These are phyloP conservation scores for Cettia cetti DNA, from an alignment of 2,113 vertebrate genomes.

Conservation along the genomic window DNA sequence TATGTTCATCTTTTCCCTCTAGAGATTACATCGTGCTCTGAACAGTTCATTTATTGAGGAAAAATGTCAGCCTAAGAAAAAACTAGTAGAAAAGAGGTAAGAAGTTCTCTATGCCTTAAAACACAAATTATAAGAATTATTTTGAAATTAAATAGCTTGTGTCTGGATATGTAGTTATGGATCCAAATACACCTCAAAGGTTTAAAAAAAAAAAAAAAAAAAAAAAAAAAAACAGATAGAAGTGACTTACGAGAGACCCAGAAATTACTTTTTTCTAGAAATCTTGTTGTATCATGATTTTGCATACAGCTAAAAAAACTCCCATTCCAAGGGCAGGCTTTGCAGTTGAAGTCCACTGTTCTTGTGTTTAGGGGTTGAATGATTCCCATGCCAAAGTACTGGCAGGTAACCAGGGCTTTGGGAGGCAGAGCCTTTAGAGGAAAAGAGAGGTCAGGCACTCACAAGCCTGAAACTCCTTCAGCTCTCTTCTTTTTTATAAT, in stretches of 20 bases:
- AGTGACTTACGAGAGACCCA: background rate
- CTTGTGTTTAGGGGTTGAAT: background rate
- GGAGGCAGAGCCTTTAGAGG: background rate
- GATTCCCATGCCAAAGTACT: background rate
- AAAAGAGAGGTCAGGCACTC: background rate
- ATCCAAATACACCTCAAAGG: background rate
- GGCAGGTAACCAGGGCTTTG: background rate
- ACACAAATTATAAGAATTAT: background rate
- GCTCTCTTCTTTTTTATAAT: background rate
- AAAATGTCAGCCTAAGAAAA: slow-evolving; percentile 80
- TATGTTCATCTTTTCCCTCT: slow-evolving; percentile 56
- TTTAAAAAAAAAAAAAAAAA: background rate
- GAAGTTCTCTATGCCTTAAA: background rate
- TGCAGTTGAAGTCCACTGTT: background rate
- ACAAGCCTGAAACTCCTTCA: background rate
- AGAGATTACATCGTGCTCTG: slow-evolving; percentile 93
- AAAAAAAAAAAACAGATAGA: background rate
- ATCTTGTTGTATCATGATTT: background rate
- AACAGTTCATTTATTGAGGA: slow-evolving; percentile 91
- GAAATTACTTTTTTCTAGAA: background rate
- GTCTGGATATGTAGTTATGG: background rate
- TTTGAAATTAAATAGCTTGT: background rate
- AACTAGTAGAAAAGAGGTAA: slow-evolving; percentile 89
- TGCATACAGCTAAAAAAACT: background rate
- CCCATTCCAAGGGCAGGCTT: background rate